Evolutionary conservation across 1,140 invertebrate species (phyloP).

Genomic region (Bombyx mori): DNA sequence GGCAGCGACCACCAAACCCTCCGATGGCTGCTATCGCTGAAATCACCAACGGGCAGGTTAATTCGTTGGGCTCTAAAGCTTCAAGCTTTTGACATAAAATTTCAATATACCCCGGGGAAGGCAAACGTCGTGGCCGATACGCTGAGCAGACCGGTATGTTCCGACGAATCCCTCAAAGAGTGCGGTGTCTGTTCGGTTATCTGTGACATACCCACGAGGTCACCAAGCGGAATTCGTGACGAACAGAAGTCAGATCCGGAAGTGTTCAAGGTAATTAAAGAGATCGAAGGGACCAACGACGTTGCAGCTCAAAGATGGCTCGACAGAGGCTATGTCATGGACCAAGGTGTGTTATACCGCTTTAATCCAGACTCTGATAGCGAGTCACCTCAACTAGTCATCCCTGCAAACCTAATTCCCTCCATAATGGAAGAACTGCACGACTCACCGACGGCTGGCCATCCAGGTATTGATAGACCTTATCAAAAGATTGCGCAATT

Average conservation of each 20-base stretch:
- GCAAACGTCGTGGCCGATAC: constrained; percentile 25
- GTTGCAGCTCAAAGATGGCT: constrained; percentile 15
- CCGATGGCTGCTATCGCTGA: constrained; percentile 57
- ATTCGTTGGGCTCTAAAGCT: constrained; percentile 58
- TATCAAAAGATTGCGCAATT: constrained; percentile 20
- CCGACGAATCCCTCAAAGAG: constrained; percentile 1
- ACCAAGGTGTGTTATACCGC: constrained; percentile 17
- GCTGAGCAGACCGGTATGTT: constrained; percentile 16
- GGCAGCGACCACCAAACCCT: constrained; percentile 61
- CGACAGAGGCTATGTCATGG: constrained; percentile 17
- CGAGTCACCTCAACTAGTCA: constrained; percentile 15
- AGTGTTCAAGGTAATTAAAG: constrained; percentile 24
- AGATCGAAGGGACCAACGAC: not conserved
- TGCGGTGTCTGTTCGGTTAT: constrained; percentile 6
- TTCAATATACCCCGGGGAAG: constrained; percentile 28
- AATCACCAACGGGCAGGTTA: constrained; percentile 40
- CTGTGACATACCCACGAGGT: constrained; percentile 20
- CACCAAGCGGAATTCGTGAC: constrained; percentile 15
- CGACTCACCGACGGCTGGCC: constrained; percentile 14
- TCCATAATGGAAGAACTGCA: constrained; percentile 14
- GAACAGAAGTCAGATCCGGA: constrained; percentile 26
- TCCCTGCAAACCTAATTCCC: constrained; percentile 10
- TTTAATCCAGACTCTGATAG: constrained; percentile 5
- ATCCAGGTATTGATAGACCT: constrained; percentile 25
- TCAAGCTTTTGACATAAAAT: constrained; percentile 41